A percentile compares a stretch with the other conserved stretches of the same genome.
phyloP scores from a whole-genome alignment of 2,113 vertebrate species.

The Lamprologus speciosus region DNA sequence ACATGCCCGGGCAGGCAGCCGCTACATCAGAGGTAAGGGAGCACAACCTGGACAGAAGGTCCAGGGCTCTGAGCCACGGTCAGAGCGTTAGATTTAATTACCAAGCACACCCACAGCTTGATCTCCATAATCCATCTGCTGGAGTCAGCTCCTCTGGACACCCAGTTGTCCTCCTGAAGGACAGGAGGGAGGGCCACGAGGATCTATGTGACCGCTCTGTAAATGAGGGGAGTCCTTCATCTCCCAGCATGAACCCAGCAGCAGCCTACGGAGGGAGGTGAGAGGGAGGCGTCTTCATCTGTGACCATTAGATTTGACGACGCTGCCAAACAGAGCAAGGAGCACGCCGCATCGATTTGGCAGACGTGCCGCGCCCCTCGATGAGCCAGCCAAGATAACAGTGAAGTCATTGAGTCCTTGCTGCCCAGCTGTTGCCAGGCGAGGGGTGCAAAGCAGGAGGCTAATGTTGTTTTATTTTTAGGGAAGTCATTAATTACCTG shows the following conservation, averaged over 20 bases:
- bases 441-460: conserved; percentile 56
- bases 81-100: conserved; percentile 59
- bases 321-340: conserved; percentile 35
- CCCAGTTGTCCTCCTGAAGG: conserved; percentile 40
- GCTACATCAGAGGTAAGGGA: conserved; percentile 12
- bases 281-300: conserved; percentile 17
- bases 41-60: conserved; percentile 47
- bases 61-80: conserved; percentile 27
- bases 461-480: conserved; percentile 74
- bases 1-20: conserved; percentile 3
- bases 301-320: conserved; percentile 28
- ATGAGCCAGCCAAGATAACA: conserved; percentile 44
- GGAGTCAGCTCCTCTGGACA: conserved; percentile 40
- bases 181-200: conserved; percentile 4
- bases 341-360: conserved; percentile 39
- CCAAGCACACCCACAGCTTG: conserved; percentile 52
- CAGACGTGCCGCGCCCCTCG: neutral
- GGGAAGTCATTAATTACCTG: conserved; percentile 60
- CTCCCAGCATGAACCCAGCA: conserved; percentile 6
- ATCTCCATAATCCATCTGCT: conserved; percentile 62
- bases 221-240: conserved; percentile 43
- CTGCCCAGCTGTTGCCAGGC: conserved; percentile 69
- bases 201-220: conserved; percentile 43
- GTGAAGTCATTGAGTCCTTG: conserved; percentile 65
- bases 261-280: neutral